Conservation (phyloP, 2,113 vertebrate genomes). For the Puma concolor region DNA sequence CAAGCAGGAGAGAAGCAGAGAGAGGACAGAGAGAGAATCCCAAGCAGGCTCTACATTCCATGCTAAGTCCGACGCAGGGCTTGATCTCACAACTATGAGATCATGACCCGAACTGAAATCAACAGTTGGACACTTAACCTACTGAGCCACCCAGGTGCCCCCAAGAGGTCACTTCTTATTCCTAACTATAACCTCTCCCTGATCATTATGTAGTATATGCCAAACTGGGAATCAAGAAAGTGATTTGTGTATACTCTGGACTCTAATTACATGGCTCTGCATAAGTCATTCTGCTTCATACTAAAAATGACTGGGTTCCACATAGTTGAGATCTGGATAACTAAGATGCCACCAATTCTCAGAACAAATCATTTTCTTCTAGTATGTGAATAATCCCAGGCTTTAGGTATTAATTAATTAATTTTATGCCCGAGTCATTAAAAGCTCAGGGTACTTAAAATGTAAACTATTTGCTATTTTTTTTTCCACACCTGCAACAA, state of each 20-base stretch:
- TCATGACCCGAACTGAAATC: no score
- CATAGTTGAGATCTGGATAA: neutral
- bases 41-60: no score
- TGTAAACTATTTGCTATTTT: neutral
- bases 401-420: slow-evolving; percentile 46
- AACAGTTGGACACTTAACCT: no score
- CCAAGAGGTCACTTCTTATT: slow-evolving; percentile 19
- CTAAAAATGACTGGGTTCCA: neutral
- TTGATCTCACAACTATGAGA: no score
- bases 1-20: no score
- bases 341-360: neutral
- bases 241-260: neutral
- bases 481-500: neutral
- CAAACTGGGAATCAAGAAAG: slow-evolving; percentile 19
- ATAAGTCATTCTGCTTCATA: neutral
- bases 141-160: no score
- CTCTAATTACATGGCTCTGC: neutral
- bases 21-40: no score
- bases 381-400: neutral
- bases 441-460: neutral
- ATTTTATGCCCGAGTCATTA: neutral
- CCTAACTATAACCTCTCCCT: slow-evolving; percentile 29
- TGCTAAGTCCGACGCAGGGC: no score
- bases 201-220: slow-evolving; percentile 38
- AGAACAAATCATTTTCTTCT: slow-evolving; percentile 23